A percentile compares a stretch with the other conserved stretches of the same genome.
These are phyloP conservation scores for Cheilosia pagana DNA, from an alignment of 2,888 invertebrate genomes.

Conservation along the genomic window DNA sequence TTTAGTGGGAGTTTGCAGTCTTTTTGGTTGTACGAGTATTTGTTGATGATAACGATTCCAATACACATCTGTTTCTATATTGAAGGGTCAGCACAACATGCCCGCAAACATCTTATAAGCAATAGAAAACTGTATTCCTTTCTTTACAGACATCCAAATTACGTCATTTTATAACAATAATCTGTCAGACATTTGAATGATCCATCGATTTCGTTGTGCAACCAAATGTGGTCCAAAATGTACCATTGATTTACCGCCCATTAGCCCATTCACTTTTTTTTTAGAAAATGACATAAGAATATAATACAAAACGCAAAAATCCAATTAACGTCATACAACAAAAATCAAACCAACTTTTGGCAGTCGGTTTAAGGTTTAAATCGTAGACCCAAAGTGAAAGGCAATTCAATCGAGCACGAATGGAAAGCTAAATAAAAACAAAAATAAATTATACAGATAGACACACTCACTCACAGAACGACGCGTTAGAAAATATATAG, in stretches of 20 bases:
- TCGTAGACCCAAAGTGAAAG: constrained; percentile 54
- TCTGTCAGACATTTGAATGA: not conserved
- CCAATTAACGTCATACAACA: constrained; percentile 8
- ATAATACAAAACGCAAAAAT: not conserved
- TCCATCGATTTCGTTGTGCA: not conserved
- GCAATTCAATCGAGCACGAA: constrained; percentile 26
- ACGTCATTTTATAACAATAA: constrained; percentile 6
- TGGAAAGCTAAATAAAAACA: constrained; percentile 31
- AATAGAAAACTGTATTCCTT: too few relatives aligned
- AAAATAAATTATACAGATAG: not conserved
- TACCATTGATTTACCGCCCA: not conserved
- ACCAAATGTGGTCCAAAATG: not conserved
- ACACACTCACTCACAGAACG: constrained; percentile 18
- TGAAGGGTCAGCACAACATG: too few relatives aligned
- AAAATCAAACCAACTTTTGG: constrained; percentile 8
- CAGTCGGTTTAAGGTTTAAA: constrained; percentile 1
- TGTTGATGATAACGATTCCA: too few relatives aligned
- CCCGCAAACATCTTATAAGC: too few relatives aligned
- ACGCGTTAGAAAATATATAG: not conserved
- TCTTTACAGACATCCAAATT: constrained; percentile 3
- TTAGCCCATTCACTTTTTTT: constrained; percentile 37
- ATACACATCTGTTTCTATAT: too few relatives aligned
- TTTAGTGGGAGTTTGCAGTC: too few relatives aligned
- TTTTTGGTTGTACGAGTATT: too few relatives aligned
- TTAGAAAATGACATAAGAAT: constrained; percentile 6